These are phyloP conservation scores for Motacilla tschutschensis DNA, from an alignment of 2,113 vertebrate genomes.

Conservation along the genomic window DNA sequence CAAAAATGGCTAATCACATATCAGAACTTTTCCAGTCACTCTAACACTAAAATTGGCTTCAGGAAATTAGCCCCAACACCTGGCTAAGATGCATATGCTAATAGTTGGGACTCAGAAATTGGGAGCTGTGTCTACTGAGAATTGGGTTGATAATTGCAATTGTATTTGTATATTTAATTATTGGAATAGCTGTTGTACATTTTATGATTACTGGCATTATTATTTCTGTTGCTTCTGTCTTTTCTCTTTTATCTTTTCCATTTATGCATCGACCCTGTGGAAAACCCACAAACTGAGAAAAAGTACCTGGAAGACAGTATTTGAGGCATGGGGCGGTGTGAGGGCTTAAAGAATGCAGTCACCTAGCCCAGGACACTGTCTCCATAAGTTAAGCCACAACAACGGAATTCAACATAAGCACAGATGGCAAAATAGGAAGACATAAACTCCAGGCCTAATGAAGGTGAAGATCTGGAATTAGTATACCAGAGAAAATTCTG, in stretches of 20 bases:
- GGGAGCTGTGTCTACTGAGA: not conserved
- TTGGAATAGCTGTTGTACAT: not conserved
- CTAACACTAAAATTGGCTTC: not conserved
- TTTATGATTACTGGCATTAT: not conserved
- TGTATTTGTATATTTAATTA: not conserved
- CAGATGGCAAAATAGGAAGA: not conserved
- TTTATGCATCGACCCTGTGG: rapidly evolving
- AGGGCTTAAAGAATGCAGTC: not conserved
- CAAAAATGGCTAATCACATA: not conserved
- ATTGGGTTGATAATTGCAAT: not conserved
- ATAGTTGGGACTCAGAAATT: not conserved
- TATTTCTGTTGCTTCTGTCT: not conserved
- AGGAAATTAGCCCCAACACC: not conserved
- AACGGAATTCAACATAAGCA: not conserved
- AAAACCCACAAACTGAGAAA: not conserved
- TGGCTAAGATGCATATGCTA: not conserved
- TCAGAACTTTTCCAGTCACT: not conserved
- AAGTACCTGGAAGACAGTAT: not conserved
- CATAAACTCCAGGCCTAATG: not conserved
- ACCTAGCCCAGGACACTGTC: not conserved
- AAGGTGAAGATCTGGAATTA: not conserved
- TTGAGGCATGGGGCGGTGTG: not conserved
- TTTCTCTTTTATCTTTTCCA: not conserved
- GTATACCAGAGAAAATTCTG: not conserved
- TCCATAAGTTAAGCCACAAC: not conserved